Evolutionary conservation across 2,888 invertebrate species (phyloP), one percentile per base, ranked within the genome.

Genomic region (Eueremaeus valkanovi): DNA sequence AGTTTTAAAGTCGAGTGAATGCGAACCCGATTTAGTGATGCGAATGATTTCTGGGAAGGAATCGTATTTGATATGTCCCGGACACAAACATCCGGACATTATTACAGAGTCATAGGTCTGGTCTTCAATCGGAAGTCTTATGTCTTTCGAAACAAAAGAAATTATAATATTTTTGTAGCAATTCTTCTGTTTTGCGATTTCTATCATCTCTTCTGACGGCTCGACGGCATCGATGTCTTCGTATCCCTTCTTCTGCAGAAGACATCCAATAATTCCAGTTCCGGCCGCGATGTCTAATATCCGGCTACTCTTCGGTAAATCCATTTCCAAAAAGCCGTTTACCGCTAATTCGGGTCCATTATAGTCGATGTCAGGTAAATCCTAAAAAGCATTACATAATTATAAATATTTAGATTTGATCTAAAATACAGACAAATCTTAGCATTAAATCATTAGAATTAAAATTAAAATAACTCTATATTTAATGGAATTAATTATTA

Each of bases 241-340:
- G 45, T 75, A 77, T 3, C 73, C 77, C n/a, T 33, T 55, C 3
- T 24, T 18, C 5, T 8, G 11, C 6, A 77, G 29, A 9, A 63
- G n/a, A 27, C 31, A 13, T 29, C 77, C 77, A 11, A 77, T n/a
- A 2, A 66, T 33, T 13, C 75, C 77, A 31, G 75, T 75, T 5
- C 75, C 77, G 31, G 77, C 75, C 40, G 66, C 72, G 63, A 76
- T 36, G 31, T 75, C 77, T 0, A 77, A 40, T 2, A 75, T 75
- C 9, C 63, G 31, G 1, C n/a, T 13, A 42, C 36, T 72, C 72
- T 11, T 49, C 13, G 16, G 45, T 27, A 68, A 11, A 36, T 76
- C 73, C 18, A 76, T 16, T 18, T 73, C 73, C 9, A 40, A 11
- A 40, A 76, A 76, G 16, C 29, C 24, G 18, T 73, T 45, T 1